Evolutionary conservation across 2,888 invertebrate genomes (phyloP), one percentile per base, ranked within the genome.

Genomic region (Trachelus stipa): DNA sequence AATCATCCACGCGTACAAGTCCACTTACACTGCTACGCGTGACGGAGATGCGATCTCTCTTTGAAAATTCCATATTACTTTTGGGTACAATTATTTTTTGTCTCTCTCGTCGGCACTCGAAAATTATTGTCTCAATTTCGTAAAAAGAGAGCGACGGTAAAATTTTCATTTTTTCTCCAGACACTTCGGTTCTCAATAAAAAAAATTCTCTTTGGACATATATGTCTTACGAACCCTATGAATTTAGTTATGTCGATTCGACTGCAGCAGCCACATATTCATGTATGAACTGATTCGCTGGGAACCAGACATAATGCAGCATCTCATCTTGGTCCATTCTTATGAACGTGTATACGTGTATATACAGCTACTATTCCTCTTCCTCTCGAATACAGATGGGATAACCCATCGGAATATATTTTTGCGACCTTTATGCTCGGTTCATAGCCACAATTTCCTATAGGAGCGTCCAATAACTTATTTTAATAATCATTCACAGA

Each of bases 281-380:
- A 89, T 89, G 87, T 83, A 79, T 84, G 88, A 88, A 88, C 88
- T 84, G 87, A 87, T 87, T 88, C 83, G 88, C 87, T 85, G 88
- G 85, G 88, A 86, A 88, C 85, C 84, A 80, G 75, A 79, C 77
- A 82, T 83, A 84, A 81, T 84, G 83, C 83, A 85, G 73, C 87
- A 83, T 87, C 86, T 87, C 88, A 86, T 87, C 87, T 81, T 77
- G 82, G 82, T 84, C 82, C 85, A 81, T 79, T 73, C 34, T 73
- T 73, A 23, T 34, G 77, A 33, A 15, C 33, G 31, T 73, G 0
- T 23, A 56, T 6, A 15, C 0, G 6, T 23, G 23, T 9, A 1
- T 9, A 56, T 9, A 56, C 23, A 15, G 56, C 56, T 2, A 56
- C 1, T 23, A 23, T 23, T 56, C 23, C 56, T 9, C 56, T 6